Evolutionary conservation across 64 coral and sea anemone species (phyloP), one percentile per base, ranked within the genome.

Genomic region (Dendrophyllia cribrosa): DNA sequence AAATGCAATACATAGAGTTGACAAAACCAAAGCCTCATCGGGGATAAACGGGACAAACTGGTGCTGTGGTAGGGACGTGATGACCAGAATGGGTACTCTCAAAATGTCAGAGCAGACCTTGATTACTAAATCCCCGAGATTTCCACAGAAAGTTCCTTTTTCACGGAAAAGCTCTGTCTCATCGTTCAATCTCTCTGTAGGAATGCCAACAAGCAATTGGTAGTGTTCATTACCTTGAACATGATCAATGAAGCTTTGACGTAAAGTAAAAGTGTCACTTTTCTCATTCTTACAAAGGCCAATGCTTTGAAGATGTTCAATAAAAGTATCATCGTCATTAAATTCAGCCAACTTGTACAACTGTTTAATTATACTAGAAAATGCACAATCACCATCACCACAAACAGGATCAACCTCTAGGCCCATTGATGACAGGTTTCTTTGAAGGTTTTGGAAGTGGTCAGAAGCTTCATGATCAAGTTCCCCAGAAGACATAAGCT

Each of bases 181-280:
- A 20, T 25, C 51, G 15, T 90, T 80, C 13, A 82, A 19, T 63
- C 58, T 58, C 12, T 82, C 66, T 4, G 3, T 19, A 5, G 77
- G 53, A 61, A 71, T 83, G 23, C 89, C 85, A 25, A 26, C 13
- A 4, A 91, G 49, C 58, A 74, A 34, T 17, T 91, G 89, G 12
- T 83, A 91, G 24, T 73, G 51, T 74, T 91, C 89, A 72, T 84
- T 91, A n/a, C n/a, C n/a, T n/a, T n/a, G n/a, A n/a, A n/a, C n/a
- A n/a, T n/a, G n/a, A n/a, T n/a, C n/a, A n/a, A 22, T 68, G 26
- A 87, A 87, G 56, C 3, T 26, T 49, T 87, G 52, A 44, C 89
- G 68, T 25, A 91, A 71, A 12, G 13, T 50, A 43, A 59, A 58
- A 43, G 61, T 68, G 71, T 91, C 89, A 62, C 43, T 5, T 6